phyloP scores from a whole-genome alignment of 1,140 invertebrate species.

The Achatina immaculata region DNA sequence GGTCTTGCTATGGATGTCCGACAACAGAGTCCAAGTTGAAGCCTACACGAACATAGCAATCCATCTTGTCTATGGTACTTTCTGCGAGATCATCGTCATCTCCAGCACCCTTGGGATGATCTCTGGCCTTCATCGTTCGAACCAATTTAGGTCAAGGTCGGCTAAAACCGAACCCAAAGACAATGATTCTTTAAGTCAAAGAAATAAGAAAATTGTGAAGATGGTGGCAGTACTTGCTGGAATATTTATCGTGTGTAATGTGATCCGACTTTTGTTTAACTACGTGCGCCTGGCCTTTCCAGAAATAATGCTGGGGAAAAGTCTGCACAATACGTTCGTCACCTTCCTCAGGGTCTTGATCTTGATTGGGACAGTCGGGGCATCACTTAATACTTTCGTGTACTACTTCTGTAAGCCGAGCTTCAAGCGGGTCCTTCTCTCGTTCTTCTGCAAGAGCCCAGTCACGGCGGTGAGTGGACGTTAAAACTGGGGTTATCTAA shows the following conservation, averaged over 20 bases:
- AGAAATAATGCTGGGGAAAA: background rate
- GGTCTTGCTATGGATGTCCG: background rate
- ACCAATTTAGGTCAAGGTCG: background rate
- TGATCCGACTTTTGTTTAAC: background rate
- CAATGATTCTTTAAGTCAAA: background rate
- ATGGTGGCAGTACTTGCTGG: slow-evolving; percentile 3
- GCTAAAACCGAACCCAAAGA: background rate
- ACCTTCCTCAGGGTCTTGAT: background rate
- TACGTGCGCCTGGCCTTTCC: background rate
- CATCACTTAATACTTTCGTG: background rate
- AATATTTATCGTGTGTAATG: slow-evolving; percentile 2
- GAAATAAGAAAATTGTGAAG: slow-evolving; percentile 5
- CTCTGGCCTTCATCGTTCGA: background rate
- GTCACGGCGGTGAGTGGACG: background rate
- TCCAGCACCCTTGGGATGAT: background rate
- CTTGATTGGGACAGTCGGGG: background rate
- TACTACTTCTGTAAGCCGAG: slow-evolving; percentile 13
- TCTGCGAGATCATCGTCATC: background rate
- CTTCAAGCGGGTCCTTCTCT: background rate
- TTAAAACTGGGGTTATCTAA: too few species aligned
- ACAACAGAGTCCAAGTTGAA: background rate
- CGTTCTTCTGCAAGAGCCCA: background rate
- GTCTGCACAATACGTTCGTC: background rate
- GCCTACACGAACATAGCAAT: background rate
- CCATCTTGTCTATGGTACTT: background rate